Evolutionary conservation across 2,113 vertebrate species (phyloP).

Genomic region (Centrocercus urophasianus): DNA sequence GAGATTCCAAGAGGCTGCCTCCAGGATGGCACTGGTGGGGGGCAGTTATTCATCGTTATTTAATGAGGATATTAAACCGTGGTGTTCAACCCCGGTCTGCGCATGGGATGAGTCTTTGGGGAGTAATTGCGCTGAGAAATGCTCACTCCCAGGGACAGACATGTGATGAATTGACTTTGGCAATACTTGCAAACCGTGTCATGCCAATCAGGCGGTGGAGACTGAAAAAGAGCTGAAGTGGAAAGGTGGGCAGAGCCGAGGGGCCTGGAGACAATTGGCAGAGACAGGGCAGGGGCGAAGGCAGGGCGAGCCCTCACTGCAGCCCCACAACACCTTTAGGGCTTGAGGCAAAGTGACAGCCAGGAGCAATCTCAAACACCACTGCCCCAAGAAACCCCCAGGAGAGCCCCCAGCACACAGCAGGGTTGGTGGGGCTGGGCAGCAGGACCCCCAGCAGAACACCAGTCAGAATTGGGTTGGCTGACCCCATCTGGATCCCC

Average conservation of each 20-base stretch:
- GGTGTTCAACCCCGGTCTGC: background rate
- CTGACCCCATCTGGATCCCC: background rate
- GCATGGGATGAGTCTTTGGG: constrained; percentile 16
- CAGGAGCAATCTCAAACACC: background rate
- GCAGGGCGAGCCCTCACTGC: background rate
- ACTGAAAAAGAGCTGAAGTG: constrained; percentile 54
- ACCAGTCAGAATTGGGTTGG: background rate
- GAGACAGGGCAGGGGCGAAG: constrained; percentile 32
- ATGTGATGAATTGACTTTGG: constrained; percentile 60
- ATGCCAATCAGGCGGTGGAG: constrained; percentile 45
- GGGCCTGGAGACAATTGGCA: constrained; percentile 48
- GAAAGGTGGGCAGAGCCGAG: constrained; percentile 6
- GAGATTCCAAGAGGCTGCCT: background rate
- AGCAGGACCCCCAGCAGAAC: background rate
- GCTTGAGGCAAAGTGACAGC: constrained; percentile 29
- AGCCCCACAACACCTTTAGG: background rate
- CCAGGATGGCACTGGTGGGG: background rate
- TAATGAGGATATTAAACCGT: constrained; percentile 29
- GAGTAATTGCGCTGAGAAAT: constrained; percentile 38
- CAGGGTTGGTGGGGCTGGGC: background rate
- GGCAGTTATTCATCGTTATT: background rate
- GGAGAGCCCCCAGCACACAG: background rate
- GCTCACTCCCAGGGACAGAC: constrained; percentile 5
- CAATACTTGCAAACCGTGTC: constrained; percentile 51
- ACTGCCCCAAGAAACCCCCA: background rate